Evolutionary conservation across 2,888 invertebrate species (phyloP).

Genomic region (Pelosia muscerda): DNA sequence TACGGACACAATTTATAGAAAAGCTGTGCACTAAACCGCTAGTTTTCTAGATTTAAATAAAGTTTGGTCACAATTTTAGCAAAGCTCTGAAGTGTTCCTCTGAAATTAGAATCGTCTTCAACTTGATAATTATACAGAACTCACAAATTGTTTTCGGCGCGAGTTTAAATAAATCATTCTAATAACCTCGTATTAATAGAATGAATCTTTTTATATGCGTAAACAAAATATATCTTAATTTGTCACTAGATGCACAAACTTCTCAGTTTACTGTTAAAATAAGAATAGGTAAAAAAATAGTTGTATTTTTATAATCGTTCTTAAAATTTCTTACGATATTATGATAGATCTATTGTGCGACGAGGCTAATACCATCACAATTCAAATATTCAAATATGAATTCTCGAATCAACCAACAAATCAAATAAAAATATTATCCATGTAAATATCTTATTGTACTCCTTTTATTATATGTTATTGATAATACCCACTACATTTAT

Average conservation of each 20-base stretch:
- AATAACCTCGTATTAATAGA: background rate
- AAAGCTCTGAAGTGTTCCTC: background rate
- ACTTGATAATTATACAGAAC: background rate
- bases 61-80: background rate
- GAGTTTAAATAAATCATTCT: background rate
- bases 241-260: background rate
- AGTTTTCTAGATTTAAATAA: too few species aligned
- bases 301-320: constrained; percentile 2
- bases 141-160: too few species aligned
- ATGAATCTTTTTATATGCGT: background rate
- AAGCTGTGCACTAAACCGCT: background rate
- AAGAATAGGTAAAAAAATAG: background rate
- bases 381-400: constrained; percentile 14
- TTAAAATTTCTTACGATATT: constrained; percentile 11
- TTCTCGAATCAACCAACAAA: constrained; percentile 9
- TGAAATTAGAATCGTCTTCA: background rate
- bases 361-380: constrained; percentile 13
- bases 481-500: background rate
- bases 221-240: background rate
- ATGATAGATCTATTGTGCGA: constrained; percentile 11
- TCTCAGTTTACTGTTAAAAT: background rate
- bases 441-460: constrained; percentile 15
- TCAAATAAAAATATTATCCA: constrained; percentile 15
- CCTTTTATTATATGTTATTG: constrained; percentile 6
- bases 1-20: background rate